A percentile compares a stretch with the other conserved stretches of the same genome.
Conservation (phyloP, 2,888 invertebrate species). For the Drosophila mayaguana region DNA sequence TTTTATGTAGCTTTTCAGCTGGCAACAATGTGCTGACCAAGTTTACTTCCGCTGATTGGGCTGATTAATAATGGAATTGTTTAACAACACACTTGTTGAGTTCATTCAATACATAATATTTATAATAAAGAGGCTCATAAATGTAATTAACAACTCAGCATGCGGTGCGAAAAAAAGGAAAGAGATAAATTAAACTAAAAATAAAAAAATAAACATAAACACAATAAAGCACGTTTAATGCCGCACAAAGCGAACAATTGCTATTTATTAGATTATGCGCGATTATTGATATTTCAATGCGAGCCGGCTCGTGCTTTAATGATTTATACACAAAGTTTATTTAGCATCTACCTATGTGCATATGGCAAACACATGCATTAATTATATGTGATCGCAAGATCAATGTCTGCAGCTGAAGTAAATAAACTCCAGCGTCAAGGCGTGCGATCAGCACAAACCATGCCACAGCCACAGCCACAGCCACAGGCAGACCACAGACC, state of each 20-base stretch:
- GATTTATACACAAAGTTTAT: conserved; percentile 15
- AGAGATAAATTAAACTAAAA: neutral
- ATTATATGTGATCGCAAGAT: conserved; percentile 42
- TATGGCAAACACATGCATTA: neutral
- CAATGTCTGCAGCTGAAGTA: conserved; percentile 44
- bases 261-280: conserved; percentile 68
- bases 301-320: conserved; percentile 47
- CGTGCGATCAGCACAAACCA: conserved; percentile 29
- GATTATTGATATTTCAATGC: conserved; percentile 61
- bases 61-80: conserved; percentile 54
- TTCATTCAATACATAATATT: conserved; percentile 47
- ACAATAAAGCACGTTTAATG: conserved; percentile 24
- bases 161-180: neutral
- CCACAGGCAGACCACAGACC: conserved; percentile 25
- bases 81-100: conserved; percentile 54
- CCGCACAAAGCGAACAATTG: conserved; percentile 56
- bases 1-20: conserved; percentile 11
- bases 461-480: conserved; percentile 23
- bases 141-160: conserved; percentile 51
- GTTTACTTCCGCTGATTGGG: conserved; percentile 48
- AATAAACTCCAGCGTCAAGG: conserved; percentile 16
- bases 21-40: conserved; percentile 13
- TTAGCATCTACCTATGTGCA: conserved; percentile 4
- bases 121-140: conserved; percentile 21
- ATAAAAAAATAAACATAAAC: conserved; percentile 34